These are phyloP conservation scores for Pollimyrus isidori DNA, from an alignment of 2,113 vertebrate genomes.

Conservation along the genomic window DNA sequence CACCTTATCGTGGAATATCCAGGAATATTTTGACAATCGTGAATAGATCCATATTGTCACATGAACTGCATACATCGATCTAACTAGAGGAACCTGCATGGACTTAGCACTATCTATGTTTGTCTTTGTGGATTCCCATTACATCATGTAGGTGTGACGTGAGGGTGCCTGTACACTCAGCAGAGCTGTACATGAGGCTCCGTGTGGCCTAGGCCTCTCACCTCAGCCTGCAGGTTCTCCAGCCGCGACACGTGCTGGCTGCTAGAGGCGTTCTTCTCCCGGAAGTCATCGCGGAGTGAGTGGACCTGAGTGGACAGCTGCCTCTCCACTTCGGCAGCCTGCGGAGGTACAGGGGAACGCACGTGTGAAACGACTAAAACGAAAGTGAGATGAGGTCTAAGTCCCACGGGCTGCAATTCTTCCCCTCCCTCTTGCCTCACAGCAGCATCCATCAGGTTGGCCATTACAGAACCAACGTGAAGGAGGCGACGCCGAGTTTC, in stretches of 20 bases:
- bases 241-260: conserved; percentile 89
- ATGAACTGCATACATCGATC: not conserved
- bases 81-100: not conserved
- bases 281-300: conserved; percentile 85
- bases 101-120: not conserved
- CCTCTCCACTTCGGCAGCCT: conserved; percentile 91
- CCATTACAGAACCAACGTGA: not conserved
- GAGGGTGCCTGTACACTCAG: not conserved
- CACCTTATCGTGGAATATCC: not conserved
- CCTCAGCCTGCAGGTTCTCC: conserved; percentile 89
- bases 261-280: conserved; percentile 86
- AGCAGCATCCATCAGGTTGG: not conserved
- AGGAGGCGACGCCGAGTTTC: not conserved
- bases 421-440: no score
- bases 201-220: conserved; percentile 47
- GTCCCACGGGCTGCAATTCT: not conserved
- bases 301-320: conserved; percentile 93
- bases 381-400: not conserved
- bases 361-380: not conserved
- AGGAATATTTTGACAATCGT: not conserved
- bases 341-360: conserved; percentile 35
- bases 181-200: no score
- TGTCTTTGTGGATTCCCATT: not conserved
- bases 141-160: not conserved
- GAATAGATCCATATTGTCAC: not conserved